phyloP scores from a whole-genome alignment of 2,113 vertebrate genomes.

The Catharus minimus region DNA sequence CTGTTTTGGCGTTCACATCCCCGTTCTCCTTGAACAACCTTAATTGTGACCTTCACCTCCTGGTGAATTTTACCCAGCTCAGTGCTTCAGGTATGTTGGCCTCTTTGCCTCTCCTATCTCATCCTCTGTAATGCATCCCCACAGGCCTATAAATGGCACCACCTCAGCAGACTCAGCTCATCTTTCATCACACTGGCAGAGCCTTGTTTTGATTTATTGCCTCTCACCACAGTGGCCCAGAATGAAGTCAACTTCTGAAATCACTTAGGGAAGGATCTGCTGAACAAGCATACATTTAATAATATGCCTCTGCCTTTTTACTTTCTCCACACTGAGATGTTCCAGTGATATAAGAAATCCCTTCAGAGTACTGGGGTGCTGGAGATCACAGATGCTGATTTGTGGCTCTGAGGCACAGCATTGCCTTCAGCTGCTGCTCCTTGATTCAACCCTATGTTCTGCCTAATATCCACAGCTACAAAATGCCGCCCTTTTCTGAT shows the following conservation, averaged over 20 bases:
- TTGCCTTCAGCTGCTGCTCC: constrained; percentile 28
- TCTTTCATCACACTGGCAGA: constrained; percentile 8
- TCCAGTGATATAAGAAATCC: background rate
- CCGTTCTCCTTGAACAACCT: constrained; percentile 5
- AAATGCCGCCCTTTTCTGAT: constrained; percentile 22
- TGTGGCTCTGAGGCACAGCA: background rate
- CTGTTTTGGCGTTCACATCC: background rate
- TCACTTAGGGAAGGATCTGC: constrained; percentile 48
- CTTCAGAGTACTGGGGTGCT: background rate
- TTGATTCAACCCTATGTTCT: background rate
- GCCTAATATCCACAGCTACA: background rate
- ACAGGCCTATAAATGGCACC: constrained; percentile 42
- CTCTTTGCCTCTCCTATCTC: background rate
- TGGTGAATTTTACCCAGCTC: constrained; percentile 21
- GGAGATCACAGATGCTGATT: constrained; percentile 23
- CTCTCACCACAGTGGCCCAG: constrained; percentile 15
- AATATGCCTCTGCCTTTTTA: background rate
- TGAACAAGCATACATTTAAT: constrained; percentile 62
- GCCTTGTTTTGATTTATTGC: constrained; percentile 50
- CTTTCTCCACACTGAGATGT: background rate
- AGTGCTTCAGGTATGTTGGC: constrained; percentile 7
- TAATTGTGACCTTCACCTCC: background rate
- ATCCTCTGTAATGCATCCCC: background rate
- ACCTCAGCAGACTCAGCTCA: constrained; percentile 43
- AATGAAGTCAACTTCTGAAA: constrained; percentile 56